phyloP scores from a whole-genome alignment of 2,888 invertebrate species.

The Andrena praecox region DNA sequence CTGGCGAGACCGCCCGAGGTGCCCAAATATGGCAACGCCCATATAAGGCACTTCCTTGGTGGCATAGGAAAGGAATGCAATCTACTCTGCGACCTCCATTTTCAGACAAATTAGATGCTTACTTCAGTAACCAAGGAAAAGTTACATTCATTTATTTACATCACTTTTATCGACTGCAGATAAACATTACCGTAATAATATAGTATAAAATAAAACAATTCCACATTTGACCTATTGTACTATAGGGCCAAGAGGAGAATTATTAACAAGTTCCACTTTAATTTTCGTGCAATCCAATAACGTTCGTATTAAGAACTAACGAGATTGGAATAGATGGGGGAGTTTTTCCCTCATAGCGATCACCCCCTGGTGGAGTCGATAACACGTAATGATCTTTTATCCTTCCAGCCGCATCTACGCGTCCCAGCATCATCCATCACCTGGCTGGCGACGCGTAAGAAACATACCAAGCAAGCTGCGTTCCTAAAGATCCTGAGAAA shows the following conservation, averaged over 20 bases:
- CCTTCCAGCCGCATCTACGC: slow-evolving; percentile 2
- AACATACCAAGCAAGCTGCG: slow-evolving; percentile 13
- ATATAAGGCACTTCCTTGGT: too few species aligned
- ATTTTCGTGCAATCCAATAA: background rate
- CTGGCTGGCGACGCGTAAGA: slow-evolving; percentile 14
- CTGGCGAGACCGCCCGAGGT: too few species aligned
- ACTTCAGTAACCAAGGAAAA: too few species aligned
- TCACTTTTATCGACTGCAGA: too few species aligned
- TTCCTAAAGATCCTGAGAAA: slow-evolving; percentile 13
- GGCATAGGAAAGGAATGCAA: too few species aligned
- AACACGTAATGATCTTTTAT: slow-evolving; percentile 32
- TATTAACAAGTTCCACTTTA: slow-evolving; percentile 1
- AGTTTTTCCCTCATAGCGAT: slow-evolving; percentile 20
- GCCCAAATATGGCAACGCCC: too few species aligned
- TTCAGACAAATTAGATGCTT: too few species aligned
- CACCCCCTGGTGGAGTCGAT: slow-evolving; percentile 19
- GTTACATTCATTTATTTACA: too few species aligned
- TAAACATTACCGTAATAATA: too few species aligned
- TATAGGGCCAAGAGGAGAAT: background rate
- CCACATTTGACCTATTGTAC: background rate
- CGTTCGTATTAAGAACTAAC: background rate
- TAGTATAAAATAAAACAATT: background rate
- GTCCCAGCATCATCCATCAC: slow-evolving; percentile 36
- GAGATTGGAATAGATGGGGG: background rate
- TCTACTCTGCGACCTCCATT: too few species aligned